Conservation (phyloP, 2,113 vertebrate genomes). For the Mormoops blainvillei region DNA sequence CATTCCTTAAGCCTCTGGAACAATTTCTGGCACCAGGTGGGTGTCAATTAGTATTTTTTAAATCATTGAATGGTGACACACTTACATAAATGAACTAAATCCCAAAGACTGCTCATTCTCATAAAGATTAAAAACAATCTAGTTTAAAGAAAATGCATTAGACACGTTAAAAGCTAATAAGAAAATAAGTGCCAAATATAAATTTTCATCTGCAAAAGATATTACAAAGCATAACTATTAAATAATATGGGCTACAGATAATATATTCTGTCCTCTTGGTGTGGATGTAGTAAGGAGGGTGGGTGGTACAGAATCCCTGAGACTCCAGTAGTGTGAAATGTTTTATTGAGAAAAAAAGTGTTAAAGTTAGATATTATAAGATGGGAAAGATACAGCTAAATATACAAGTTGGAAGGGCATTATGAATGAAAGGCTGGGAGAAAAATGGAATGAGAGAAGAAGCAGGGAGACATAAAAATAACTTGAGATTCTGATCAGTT, state of each 20-base stretch:
- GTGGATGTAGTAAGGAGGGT: fast-evolving
- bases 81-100: background rate
- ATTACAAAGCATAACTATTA: background rate
- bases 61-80: background rate
- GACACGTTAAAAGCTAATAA: background rate
- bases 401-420: too few species aligned
- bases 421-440: background rate
- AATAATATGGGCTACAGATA: background rate
- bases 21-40: background rate
- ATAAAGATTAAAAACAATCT: background rate
- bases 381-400: too few species aligned
- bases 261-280: background rate
- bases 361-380: background rate
- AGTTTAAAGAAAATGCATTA: background rate
- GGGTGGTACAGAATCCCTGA: background rate
- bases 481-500: fast-evolving
- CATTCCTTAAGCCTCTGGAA: background rate
- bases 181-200: background rate
- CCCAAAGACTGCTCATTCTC: background rate
- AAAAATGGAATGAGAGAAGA: background rate
- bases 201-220: background rate
- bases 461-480: background rate
- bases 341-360: background rate
- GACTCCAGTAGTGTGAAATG: background rate
- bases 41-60: background rate